phyloP scores from a whole-genome alignment of 2,888 invertebrate species.

The Ferdinandea cuprea region DNA sequence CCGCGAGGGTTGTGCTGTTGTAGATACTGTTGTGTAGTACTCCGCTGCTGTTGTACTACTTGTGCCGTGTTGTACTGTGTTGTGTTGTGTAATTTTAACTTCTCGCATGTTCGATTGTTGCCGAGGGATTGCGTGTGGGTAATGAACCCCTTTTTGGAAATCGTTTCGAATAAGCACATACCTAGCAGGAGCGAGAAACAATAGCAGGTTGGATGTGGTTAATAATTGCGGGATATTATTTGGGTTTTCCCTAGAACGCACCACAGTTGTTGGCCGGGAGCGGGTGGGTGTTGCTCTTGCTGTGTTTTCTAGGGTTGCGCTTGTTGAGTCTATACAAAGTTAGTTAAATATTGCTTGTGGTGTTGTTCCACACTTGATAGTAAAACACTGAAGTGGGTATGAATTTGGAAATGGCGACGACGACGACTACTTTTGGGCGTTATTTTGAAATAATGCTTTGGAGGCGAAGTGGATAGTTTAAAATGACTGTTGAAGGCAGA shows the following conservation, averaged over 20 bases:
- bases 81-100: slow-evolving; percentile 73
- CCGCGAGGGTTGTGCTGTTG: slow-evolving; percentile 59
- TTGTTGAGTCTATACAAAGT: slow-evolving; percentile 64
- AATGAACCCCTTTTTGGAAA: slow-evolving; percentile 74
- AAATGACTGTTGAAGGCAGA: neutral
- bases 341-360: slow-evolving; percentile 59
- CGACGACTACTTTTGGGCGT: neutral
- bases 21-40: too few species aligned
- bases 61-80: slow-evolving; percentile 32
- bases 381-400: slow-evolving; percentile 22
- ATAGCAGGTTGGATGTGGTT: slow-evolving; percentile 74
- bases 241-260: slow-evolving; percentile 53
- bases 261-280: neutral
- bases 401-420: slow-evolving; percentile 28
- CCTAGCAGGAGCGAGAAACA: slow-evolving; percentile 66
- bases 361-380: slow-evolving; percentile 22
- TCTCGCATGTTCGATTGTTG: slow-evolving; percentile 74
- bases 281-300: neutral
- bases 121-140: slow-evolving; percentile 71
- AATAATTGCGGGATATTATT: slow-evolving; percentile 74
- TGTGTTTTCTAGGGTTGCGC: slow-evolving; percentile 39
- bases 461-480: neutral
- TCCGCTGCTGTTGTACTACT: slow-evolving; percentile 12
- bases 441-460: neutral
- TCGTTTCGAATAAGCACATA: slow-evolving; percentile 74